Conservation (phyloP, 2,888 invertebrate genomes). For the Anaspis maculata region DNA sequence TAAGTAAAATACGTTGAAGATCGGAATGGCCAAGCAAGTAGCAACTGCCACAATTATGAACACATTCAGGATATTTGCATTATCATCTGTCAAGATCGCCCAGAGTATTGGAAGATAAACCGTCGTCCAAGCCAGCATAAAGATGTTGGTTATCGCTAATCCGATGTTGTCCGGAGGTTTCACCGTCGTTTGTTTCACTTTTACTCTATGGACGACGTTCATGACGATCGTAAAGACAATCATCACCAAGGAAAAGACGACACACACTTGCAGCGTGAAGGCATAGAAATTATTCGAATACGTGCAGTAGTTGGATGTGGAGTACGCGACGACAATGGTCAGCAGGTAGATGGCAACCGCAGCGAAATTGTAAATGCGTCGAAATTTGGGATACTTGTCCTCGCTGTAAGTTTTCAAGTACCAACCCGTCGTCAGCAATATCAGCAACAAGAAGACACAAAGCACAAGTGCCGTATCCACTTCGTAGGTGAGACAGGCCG, state of each 20-base stretch:
- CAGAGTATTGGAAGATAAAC: constrained; percentile 2
- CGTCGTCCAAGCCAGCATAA: constrained; percentile 5
- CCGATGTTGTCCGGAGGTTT: constrained; percentile 1
- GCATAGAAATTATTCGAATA: too few species aligned
- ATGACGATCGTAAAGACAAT: constrained; percentile 6
- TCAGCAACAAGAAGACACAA: constrained; percentile 2
- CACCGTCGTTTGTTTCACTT: neutral
- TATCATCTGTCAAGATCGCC: too few species aligned
- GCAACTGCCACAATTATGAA: neutral
- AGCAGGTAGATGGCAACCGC: constrained; percentile 5
- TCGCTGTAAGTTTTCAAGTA: constrained; percentile 5
- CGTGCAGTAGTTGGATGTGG: too few species aligned
- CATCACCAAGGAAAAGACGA: too few species aligned
- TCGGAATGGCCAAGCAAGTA: constrained; percentile 5
- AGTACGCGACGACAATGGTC: too few species aligned
- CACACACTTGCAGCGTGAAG: too few species aligned
- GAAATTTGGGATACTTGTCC: constrained; percentile 5
- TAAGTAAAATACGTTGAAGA: constrained; percentile 5
- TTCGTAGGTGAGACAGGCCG: constrained; percentile 3
- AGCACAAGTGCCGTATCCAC: constrained; percentile 1
- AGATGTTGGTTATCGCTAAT: constrained; percentile 6
- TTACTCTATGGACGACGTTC: constrained; percentile 6
- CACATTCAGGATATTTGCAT: too few species aligned
- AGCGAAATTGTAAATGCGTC: constrained; percentile 5
- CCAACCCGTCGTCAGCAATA: constrained; percentile 6